phyloP scores from a whole-genome alignment of 2,113 vertebrate species.

The Podarcis muralis region DNA sequence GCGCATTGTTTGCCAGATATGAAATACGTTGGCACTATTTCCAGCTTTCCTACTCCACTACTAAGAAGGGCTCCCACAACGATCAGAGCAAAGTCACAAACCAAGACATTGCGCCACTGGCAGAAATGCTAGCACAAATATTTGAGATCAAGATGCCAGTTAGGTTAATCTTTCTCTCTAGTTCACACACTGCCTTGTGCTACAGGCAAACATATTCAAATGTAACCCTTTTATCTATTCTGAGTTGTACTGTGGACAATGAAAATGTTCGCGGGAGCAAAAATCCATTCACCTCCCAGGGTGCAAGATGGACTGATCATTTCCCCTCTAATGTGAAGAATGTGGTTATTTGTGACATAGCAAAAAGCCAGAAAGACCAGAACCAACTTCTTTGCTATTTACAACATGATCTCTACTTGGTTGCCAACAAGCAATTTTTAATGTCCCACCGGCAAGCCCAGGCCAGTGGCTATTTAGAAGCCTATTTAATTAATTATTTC shows the following conservation, averaged over 20 bases:
- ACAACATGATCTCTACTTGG: too few relatives aligned
- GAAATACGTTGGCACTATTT: too few relatives aligned
- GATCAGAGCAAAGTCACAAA: not conserved
- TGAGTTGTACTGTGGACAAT: conserved; percentile 31
- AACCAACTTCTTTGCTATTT: too few relatives aligned
- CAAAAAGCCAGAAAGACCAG: too few relatives aligned
- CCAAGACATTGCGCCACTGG: not conserved
- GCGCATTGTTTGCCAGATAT: too few relatives aligned
- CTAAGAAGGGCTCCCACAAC: not conserved
- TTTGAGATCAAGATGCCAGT: conserved; percentile 8
- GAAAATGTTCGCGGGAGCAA: conserved; percentile 44
- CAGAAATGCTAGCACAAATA: not conserved
- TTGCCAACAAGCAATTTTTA: too few relatives aligned
- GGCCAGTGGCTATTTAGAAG: too few relatives aligned
- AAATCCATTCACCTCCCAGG: not conserved
- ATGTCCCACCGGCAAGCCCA: too few relatives aligned
- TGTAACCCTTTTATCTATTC: conserved; percentile 39
- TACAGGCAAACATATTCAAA: conserved; percentile 27
- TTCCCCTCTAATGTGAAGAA: not conserved
- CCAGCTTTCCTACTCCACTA: too few relatives aligned
- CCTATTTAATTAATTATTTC: too few relatives aligned
- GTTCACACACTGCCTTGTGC: not conserved
- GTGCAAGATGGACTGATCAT: not conserved
- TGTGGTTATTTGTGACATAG: too few relatives aligned
- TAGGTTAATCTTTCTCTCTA: not conserved